Evolutionary conservation across 2,113 vertebrate species (phyloP).

Genomic region (Haemorhous mexicanus): DNA sequence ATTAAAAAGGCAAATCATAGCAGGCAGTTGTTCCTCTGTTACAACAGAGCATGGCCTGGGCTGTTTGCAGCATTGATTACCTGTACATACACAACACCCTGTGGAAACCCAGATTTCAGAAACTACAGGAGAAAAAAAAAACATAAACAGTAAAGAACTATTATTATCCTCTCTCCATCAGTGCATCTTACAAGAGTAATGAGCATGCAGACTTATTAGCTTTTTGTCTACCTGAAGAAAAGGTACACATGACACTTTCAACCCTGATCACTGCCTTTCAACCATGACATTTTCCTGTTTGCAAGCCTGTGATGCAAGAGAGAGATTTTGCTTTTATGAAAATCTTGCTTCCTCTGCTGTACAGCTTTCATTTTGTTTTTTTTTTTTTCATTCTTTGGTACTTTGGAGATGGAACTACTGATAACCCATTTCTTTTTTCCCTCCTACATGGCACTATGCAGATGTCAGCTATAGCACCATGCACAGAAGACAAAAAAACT

Average conservation of each 20-base stretch:
- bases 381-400: not conserved
- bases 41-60: not conserved
- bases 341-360: not conserved
- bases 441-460: not conserved
- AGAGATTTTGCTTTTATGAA: not conserved
- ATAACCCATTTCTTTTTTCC: not conserved
- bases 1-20: conserved; percentile 20
- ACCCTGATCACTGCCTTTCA: not conserved
- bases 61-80: not conserved
- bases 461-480: not conserved
- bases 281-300: not conserved
- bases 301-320: not conserved
- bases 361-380: not conserved
- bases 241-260: not conserved
- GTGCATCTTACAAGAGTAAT: not conserved
- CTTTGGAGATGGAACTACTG: not conserved
- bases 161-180: not conserved
- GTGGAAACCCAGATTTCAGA: not conserved
- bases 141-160: not conserved
- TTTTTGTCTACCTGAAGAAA: not conserved
- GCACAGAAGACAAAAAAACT: not conserved
- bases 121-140: not conserved
- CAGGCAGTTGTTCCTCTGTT: not conserved
- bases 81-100: not conserved
- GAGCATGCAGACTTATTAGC: not conserved